Evolutionary conservation across 2,797 vertebrate species (phyloP), one percentile per base, ranked within the genome.

Genomic region (Sorex maritimensis): DNA sequence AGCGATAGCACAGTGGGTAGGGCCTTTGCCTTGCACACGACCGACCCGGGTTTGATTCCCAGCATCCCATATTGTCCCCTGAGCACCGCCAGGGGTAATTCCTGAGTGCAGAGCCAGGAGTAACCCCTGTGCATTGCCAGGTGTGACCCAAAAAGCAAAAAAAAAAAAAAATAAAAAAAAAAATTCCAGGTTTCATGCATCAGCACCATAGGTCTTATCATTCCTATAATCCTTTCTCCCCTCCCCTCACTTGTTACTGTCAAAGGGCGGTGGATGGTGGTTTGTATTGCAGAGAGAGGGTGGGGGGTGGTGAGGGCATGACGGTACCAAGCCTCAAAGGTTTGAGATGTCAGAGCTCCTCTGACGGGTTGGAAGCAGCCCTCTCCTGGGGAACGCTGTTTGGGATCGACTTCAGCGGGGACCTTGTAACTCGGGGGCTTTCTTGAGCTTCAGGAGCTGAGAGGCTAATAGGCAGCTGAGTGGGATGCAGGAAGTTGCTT

Each of bases 291-390:
- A 90, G 81, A 90, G 86, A 49, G 69, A 41, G 34, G 86, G 88
- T 44, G 41, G 41, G 41, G 7, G 41, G 41, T 44, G 55, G 34
- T 81, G 89, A 67, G 49, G 72, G 81, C 78, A 1, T 30, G 12
- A 52, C 86, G 52, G 30, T 74, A 78, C 46, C 17, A 74, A 78
- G 74, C 91, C 79, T 91, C 84, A n/a, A 81, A 83, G 88, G 87
- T 88, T 94, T 75, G 96, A 90, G 91, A 83, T 88, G 69, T 93
- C 91, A 73, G 85, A 81, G 74, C 81, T 82, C 26, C 86, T 94
- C 95, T 94, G 77, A 94, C 92, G 84, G 87, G 91, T 79, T 55
- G 85, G 96, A 82, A 85, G 78, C 78, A 80, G 52, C 85, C 73
- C 55, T 14, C 90, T 96, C 68, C n/a, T 5, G 30, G 95, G 75